phyloP scores from a whole-genome alignment of 1,140 invertebrate species.

The Bombus fervidus region DNA sequence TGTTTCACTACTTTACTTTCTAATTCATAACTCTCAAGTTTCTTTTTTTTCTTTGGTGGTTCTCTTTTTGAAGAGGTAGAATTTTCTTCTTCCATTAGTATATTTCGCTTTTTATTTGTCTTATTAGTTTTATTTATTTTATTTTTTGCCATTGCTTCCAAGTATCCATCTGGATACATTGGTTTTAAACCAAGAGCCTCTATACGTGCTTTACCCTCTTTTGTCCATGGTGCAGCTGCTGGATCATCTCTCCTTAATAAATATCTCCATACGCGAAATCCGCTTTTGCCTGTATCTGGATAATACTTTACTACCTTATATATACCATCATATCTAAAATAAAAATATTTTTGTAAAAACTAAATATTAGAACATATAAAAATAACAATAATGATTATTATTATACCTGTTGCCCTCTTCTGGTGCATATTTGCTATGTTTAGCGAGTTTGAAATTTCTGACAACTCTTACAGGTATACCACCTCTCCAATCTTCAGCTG shows the following conservation, averaged over 20 bases:
- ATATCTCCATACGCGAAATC: conserved; percentile 92
- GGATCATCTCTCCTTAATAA: conserved; percentile 91
- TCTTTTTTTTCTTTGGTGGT: conserved; percentile 76
- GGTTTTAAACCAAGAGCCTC: conserved; percentile 70
- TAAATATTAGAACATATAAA: not conserved
- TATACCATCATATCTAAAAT: conserved; percentile 87
- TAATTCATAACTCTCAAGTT: conserved; percentile 80
- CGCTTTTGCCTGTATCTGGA: conserved; percentile 90
- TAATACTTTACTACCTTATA: conserved; percentile 94
- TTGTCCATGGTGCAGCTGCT: conserved; percentile 92
- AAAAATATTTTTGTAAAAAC: conserved; percentile 21
- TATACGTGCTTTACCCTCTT: conserved; percentile 85
- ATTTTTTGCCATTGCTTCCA: conserved; percentile 84
- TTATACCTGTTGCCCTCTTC: conserved; percentile 86
- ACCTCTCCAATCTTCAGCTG: conserved; percentile 88
- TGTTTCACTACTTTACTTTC: conserved; percentile 81
- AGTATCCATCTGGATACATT: conserved; percentile 89
- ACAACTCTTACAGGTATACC: conserved; percentile 92
- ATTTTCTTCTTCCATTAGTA: conserved; percentile 56
- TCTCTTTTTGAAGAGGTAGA: conserved; percentile 51
- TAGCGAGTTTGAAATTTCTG: conserved; percentile 88
- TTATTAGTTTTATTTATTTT: conserved; percentile 67
- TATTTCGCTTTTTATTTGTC: conserved; percentile 69
- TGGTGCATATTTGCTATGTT: conserved; percentile 91
- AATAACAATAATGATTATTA: not conserved